Base-by-base conservation (phyloP, 2,888 invertebrate genomes). In the Caenorhabditis sp. region DNA sequence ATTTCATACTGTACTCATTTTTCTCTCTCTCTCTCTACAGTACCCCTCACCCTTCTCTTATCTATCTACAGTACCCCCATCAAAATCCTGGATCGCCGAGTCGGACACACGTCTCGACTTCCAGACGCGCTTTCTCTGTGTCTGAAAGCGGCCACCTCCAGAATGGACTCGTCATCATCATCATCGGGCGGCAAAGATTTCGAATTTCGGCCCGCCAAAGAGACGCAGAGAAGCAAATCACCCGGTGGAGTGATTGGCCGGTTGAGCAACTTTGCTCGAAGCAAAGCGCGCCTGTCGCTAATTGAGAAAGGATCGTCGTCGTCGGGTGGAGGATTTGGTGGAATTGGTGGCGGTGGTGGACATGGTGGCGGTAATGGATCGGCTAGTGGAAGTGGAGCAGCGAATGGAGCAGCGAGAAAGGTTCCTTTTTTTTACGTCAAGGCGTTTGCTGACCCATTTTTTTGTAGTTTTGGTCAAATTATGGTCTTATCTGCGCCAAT, bases 241-340 rank as follows among this genome's bases (percentile, higher is more conserved):
- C 87, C 87, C 25, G 84, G 85, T 20, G 84, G 84, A n/a, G 73
- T 87, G 63, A 82, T 87, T 49, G 85, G 85, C 0, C 60, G 84
- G 53, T 70, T 87, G 26, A 76, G 81, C 50, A 83, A 77, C 49
- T 87, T 87, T 64, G 85, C 85, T 14, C 65, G 86, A n/a, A 83
- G 84, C 27, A 81, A 81, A 53, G 78, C 85, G 52, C 63, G 86
- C 20, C 81, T 80, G 49, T 85, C 85, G 63, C 58, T 85, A 61
- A 77, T 66, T 56, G 85, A 85, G 59, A 83, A 83, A 61, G 72
- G 76, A 57, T 59, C 72, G n/a, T 53, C 54, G 63, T 59, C 72
- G n/a, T 53, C 54, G 63, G 67, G 67, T 26, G 71, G 67, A 14
- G 57, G 63, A 25, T 66, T 62, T 26, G 65, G 66, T 52, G 59